Percentiles rank a stretch among this genome's conserved stretches.
These are phyloP conservation scores for Anniella stebbinsi DNA, from an alignment of 2,797 vertebrate species.

Conservation along the genomic window DNA sequence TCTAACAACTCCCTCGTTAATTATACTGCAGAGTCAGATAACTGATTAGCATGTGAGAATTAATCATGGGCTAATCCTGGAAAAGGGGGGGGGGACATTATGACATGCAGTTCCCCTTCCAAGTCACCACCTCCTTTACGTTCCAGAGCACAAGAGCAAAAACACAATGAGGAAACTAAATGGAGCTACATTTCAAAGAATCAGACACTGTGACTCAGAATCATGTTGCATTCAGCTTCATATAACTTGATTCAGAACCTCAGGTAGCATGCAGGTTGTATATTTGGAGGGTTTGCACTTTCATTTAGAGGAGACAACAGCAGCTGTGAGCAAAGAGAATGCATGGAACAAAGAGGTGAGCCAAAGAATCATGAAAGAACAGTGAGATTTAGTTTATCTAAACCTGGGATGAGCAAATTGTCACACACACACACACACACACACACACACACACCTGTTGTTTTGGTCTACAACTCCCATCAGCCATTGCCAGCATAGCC, in stretches of 20 bases:
- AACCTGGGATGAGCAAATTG: no score
- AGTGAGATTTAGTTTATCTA: background rate
- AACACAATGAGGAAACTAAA: background rate
- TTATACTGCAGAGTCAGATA: background rate
- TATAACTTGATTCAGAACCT: background rate
- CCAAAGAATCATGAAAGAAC: background rate
- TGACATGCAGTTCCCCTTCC: constrained; percentile 4
- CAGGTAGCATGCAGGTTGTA: background rate
- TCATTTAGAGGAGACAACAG: background rate
- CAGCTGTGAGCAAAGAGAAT: background rate
- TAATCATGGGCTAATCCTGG: constrained; percentile 26
- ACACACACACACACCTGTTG: no score
- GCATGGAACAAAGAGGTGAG: background rate
- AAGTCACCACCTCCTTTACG: background rate
- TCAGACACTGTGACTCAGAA: background rate
- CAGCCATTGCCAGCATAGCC: no score
- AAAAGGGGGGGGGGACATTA: background rate
- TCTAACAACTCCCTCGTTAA: constrained; percentile 16
- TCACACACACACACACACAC: no score
- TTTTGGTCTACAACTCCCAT: no score
- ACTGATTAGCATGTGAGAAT: constrained; percentile 20
- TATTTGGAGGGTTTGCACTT: background rate
- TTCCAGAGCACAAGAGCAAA: background rate
- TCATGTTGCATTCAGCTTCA: background rate
- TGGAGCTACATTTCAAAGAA: background rate